These are phyloP conservation scores for Plestiodon gilberti DNA, from an alignment of 2,113 vertebrate species.

Conservation along the genomic window DNA sequence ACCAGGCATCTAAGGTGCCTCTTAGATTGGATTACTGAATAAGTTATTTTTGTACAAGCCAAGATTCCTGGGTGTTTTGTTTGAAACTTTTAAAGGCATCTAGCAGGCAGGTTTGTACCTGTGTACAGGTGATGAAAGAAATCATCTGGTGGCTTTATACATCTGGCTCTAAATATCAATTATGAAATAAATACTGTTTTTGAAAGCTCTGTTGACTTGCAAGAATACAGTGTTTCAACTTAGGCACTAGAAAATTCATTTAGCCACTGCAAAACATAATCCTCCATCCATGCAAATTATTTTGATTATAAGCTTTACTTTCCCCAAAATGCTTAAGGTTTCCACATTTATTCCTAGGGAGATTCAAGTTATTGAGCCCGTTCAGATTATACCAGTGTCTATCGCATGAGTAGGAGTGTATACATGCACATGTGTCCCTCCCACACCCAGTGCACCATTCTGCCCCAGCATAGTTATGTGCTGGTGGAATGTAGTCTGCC, in stretches of 20 bases:
- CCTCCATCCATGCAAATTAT: not conserved
- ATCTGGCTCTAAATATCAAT: slow-evolving; percentile 3
- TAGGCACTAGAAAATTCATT: not conserved
- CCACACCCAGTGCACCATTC: too few species aligned
- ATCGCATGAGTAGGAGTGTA: too few species aligned
- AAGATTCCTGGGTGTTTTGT: not conserved
- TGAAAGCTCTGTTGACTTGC: not conserved
- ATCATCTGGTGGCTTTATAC: not conserved
- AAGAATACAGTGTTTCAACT: not conserved
- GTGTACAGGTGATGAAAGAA: not conserved
- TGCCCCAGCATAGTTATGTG: not conserved
- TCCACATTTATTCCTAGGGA: not conserved
- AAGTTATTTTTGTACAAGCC: not conserved
- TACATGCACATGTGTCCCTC: too few species aligned
- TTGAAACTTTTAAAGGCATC: not conserved
- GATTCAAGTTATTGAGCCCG: not conserved
- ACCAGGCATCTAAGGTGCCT: not conserved
- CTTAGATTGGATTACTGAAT: not conserved
- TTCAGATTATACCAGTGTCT: not conserved
- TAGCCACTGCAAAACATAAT: not conserved
- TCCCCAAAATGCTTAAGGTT: not conserved
- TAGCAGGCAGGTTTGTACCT: not conserved
- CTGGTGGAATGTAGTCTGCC: not conserved
- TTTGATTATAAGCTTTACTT: not conserved
- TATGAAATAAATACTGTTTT: slow-evolving; percentile 3